Percentiles rank a stretch among this genome's conserved stretches.
Evolutionary conservation across 2,113 vertebrate species (phyloP).

Genomic region (Polyodon spathula): DNA sequence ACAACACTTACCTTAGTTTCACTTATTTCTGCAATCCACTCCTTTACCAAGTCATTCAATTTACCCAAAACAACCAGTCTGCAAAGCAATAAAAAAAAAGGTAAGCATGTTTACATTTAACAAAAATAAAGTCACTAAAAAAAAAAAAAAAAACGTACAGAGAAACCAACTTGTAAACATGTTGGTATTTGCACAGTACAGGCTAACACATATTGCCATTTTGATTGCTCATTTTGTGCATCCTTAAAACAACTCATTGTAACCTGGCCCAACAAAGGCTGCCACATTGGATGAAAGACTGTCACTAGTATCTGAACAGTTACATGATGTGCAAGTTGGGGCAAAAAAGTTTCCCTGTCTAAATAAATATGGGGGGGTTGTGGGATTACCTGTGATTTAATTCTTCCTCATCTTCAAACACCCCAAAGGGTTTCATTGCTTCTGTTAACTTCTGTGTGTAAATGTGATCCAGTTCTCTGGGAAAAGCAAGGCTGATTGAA

Average conservation of each 20-base stretch:
- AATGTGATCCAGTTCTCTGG: conserved; percentile 73
- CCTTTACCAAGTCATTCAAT: conserved; percentile 85
- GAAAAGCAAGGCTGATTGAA: conserved; percentile 82
- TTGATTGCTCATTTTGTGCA: too few relatives aligned
- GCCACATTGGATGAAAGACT: too few relatives aligned
- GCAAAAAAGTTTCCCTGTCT: too few relatives aligned
- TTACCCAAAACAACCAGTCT: conserved; percentile 84
- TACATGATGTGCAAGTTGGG: too few relatives aligned
- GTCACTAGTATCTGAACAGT: too few relatives aligned
- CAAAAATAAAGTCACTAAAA: neutral
- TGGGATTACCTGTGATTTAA: conserved; percentile 76
- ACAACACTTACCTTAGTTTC: conserved; percentile 75
- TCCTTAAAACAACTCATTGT: too few relatives aligned
- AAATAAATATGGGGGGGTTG: too few relatives aligned
- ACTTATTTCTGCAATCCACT: conserved; percentile 88
- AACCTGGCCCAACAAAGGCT: too few relatives aligned
- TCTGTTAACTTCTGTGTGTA: conserved; percentile 84
- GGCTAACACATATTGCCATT: too few relatives aligned
- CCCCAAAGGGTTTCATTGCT: conserved; percentile 86
- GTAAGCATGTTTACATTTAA: neutral
- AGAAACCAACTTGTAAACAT: too few relatives aligned
- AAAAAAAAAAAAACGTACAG: too few relatives aligned
- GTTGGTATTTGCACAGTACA: too few relatives aligned
- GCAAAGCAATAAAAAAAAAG: conserved; percentile 33
- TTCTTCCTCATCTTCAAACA: conserved; percentile 91